Evolutionary conservation across 2,888 invertebrate species (phyloP).

Genomic region (Chymomyza procnemis): DNA sequence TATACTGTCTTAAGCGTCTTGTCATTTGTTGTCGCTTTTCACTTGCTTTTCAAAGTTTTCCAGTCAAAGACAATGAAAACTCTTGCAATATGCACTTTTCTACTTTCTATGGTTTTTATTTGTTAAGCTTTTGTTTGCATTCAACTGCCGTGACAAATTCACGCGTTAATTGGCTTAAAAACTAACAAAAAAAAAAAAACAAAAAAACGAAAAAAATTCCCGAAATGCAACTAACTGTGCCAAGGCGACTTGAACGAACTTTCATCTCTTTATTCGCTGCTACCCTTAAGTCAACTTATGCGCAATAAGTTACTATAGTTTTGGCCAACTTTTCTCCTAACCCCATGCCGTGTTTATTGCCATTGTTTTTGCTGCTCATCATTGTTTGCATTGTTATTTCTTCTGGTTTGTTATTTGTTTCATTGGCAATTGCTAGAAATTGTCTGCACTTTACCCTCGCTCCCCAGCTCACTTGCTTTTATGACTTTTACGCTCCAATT

Average conservation of each 20-base stretch:
- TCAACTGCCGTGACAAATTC: slow-evolving; percentile 17
- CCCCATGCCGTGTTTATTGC: background rate
- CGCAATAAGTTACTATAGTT: too few relatives aligned
- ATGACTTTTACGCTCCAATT: slow-evolving; percentile 58
- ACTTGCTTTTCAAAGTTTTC: background rate
- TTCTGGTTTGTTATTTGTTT: slow-evolving; percentile 62
- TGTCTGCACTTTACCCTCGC: slow-evolving; percentile 29
- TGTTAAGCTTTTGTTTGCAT: slow-evolving; percentile 6
- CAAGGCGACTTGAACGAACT: background rate
- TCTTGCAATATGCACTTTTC: slow-evolving; percentile 1
- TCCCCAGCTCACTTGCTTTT: slow-evolving; percentile 46
- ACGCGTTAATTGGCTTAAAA: slow-evolving; percentile 28
- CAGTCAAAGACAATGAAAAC: background rate
- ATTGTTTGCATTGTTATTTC: slow-evolving; percentile 28
- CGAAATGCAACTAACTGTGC: slow-evolving; percentile 27
- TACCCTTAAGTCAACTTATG: background rate
- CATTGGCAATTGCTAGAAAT: slow-evolving; percentile 57
- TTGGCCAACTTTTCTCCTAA: background rate
- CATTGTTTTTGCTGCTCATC: slow-evolving; percentile 3
- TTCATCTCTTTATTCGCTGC: background rate
- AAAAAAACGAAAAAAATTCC: background rate
- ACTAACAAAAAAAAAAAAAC: background rate
- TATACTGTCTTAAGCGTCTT: slow-evolving; percentile 31
- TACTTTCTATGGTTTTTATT: background rate
- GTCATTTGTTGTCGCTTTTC: slow-evolving; percentile 36